Percentiles rank a stretch among this genome's conserved stretches.
phyloP scores from a whole-genome alignment of 2,888 invertebrate species.

The Neoaliturus tenellus region DNA sequence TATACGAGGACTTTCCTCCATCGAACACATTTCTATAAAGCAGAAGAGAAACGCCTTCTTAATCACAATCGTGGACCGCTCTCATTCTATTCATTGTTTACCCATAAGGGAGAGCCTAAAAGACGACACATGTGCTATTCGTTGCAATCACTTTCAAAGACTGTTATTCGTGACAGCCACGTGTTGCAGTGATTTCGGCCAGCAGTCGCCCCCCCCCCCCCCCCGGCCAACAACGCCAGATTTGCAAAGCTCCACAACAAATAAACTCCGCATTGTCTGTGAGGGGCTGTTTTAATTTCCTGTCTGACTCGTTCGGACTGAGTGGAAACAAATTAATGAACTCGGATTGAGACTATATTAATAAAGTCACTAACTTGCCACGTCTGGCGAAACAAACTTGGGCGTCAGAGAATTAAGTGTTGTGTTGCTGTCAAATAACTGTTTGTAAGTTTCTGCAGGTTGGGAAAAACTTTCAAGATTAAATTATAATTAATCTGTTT shows the following conservation, averaged over 20 bases:
- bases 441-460: background rate
- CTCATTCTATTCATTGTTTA: too few relatives aligned
- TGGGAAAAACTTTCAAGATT: too few relatives aligned
- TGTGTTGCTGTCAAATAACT: background rate
- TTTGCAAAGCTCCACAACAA: slow-evolving; percentile 32
- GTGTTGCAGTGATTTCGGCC: slow-evolving; percentile 13
- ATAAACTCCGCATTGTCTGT: slow-evolving; percentile 31
- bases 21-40: too few relatives aligned
- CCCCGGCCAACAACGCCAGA: background rate
- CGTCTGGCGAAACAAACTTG: background rate
- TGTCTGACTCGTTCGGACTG: slow-evolving; percentile 18
- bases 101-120: background rate
- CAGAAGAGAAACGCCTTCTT: too few relatives aligned
- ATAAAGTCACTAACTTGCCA: background rate
- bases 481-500: too few relatives aligned
- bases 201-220: background rate
- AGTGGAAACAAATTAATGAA: slow-evolving; percentile 38
- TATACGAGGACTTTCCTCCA: too few relatives aligned
- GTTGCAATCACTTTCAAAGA: background rate
- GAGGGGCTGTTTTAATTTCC: slow-evolving; percentile 43
- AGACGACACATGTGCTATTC: background rate
- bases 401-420: background rate
- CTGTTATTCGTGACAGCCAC: background rate
- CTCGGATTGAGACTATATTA: slow-evolving; percentile 11
- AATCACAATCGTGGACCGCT: too few relatives aligned